phyloP scores from a whole-genome alignment of 2,888 invertebrate species.

The Hymenopus coronatus region DNA sequence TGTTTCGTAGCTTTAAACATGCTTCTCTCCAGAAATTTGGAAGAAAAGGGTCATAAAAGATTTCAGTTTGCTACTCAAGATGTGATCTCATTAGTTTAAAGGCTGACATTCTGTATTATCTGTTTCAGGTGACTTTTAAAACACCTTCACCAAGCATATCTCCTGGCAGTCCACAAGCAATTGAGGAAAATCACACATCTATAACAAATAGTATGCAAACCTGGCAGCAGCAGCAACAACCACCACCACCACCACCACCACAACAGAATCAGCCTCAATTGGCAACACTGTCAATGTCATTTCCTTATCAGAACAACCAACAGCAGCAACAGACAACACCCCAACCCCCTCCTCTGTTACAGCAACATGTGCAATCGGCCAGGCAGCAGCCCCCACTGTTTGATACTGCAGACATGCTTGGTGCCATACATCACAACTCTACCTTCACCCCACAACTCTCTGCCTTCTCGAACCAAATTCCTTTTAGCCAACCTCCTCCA shows the following conservation, averaged over 20 bases:
- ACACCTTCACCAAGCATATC: constrained; percentile 45
- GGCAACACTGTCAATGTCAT: neutral
- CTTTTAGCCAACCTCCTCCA: constrained; percentile 25
- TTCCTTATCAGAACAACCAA: constrained; percentile 17
- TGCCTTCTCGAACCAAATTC: constrained; percentile 40
- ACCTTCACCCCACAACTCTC: neutral
- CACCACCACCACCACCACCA: constrained; percentile 18
- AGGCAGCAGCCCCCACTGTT: neutral
- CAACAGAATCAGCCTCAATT: constrained; percentile 20
- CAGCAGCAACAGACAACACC: neutral
- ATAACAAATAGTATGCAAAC: constrained; percentile 17
- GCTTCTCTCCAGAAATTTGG: too few species aligned
- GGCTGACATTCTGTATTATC: too few species aligned
- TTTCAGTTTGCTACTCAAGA: too few species aligned
- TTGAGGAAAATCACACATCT: constrained; percentile 2
- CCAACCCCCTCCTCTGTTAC: constrained; percentile 17
- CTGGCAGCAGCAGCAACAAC: constrained; percentile 21
- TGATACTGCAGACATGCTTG: neutral
- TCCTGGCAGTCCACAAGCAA: constrained; percentile 23
- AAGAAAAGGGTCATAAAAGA: too few species aligned
- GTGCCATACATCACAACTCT: neutral
- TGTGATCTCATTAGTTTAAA: too few species aligned
- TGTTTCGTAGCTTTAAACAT: too few species aligned
- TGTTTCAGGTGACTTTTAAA: constrained; percentile 55
- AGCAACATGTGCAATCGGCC: constrained; percentile 8